A percentile compares a stretch with the other conserved stretches of the same genome.
phyloP scores from a whole-genome alignment of 2,113 vertebrate genomes.

The Sturnira hondurensis region DNA sequence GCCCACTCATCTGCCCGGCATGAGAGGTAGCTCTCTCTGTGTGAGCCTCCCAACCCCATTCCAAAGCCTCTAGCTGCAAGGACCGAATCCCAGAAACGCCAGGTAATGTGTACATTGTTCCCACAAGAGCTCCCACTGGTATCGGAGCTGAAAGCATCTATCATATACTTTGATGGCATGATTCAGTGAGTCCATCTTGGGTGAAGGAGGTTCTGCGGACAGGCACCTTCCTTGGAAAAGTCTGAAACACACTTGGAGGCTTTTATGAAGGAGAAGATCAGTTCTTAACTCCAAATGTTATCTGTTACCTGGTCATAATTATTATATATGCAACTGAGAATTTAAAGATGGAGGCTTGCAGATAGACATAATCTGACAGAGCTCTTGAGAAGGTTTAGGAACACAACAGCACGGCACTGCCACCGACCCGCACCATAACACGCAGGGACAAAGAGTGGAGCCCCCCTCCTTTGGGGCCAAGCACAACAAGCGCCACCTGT shows the following conservation, averaged over 20 bases:
- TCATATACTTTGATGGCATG: background rate
- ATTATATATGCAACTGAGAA: background rate
- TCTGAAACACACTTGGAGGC: background rate
- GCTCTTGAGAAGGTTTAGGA: background rate
- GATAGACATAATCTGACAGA: background rate
- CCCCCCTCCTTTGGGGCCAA: background rate
- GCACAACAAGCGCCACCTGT: fast-evolving
- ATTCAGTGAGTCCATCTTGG: background rate
- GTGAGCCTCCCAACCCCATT: too few species aligned
- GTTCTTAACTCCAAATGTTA: background rate
- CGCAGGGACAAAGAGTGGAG: fast-evolving
- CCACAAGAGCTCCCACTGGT: background rate
- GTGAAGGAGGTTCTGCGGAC: background rate
- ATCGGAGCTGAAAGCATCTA: background rate
- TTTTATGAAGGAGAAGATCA: background rate
- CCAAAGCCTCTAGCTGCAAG: background rate
- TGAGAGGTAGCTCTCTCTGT: background rate
- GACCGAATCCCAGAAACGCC: background rate
- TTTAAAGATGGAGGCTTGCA: background rate
- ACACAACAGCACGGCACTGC: background rate
- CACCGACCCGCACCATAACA: background rate
- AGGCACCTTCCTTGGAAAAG: background rate
- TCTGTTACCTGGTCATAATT: background rate
- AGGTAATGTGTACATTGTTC: background rate
- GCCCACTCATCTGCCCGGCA: too few species aligned